Percentiles rank a stretch among this genome's conserved stretches.
These are phyloP conservation scores for Heteromormyrus szaboi DNA, from an alignment of 2,797 vertebrate genomes.

Conservation along the genomic window DNA sequence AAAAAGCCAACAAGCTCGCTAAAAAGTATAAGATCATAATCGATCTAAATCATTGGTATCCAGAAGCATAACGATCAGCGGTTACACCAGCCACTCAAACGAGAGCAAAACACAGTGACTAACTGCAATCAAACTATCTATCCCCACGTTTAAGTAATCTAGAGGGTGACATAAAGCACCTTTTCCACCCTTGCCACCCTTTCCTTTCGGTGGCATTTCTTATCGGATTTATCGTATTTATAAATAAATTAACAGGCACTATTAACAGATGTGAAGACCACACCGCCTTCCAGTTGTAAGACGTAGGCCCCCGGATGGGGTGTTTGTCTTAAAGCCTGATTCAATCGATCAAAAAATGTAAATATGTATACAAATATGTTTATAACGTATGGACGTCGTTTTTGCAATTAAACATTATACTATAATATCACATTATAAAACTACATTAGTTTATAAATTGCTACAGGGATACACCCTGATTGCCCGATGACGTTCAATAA, in stretches of 20 bases:
- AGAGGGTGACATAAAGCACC: constrained; percentile 40
- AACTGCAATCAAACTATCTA: not conserved
- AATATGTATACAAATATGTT: not conserved
- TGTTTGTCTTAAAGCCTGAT: constrained; percentile 10
- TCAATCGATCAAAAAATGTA: not conserved
- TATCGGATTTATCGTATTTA: not conserved
- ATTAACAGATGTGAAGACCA: not conserved
- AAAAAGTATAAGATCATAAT: not conserved
- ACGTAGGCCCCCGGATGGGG: constrained; percentile 1
- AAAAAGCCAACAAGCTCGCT: not conserved
- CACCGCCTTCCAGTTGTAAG: not conserved
- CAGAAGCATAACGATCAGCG: not conserved
- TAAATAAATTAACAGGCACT: not conserved
- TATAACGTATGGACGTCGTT: not conserved
- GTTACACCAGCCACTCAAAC: not conserved
- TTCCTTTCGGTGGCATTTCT: constrained; percentile 68
- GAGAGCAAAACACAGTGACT: not conserved
- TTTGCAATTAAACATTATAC: not conserved
- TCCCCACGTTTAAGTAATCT: not conserved
- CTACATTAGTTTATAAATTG: not conserved
- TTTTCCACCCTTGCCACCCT: constrained; percentile 65
- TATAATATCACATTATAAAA: not conserved
- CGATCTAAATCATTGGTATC: not conserved
- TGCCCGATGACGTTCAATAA: constrained; percentile 11
- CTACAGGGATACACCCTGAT: not conserved